Conservation (phyloP, 2,113 vertebrate species). For the Tricholaema leucomelas region DNA sequence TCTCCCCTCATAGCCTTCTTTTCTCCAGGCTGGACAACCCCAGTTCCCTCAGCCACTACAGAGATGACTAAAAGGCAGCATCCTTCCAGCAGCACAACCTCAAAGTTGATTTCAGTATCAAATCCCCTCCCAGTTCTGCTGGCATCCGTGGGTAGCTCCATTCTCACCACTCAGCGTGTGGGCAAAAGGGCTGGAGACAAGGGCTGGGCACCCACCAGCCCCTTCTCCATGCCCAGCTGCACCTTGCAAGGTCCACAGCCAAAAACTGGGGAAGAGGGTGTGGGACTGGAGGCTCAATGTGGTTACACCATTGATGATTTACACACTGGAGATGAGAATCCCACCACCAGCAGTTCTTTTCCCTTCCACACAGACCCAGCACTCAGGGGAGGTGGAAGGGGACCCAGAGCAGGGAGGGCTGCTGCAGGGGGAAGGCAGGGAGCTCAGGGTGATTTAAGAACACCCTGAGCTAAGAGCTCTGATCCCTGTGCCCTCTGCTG, state of each 20-base stretch:
- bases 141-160: background rate
- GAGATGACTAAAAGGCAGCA: background rate
- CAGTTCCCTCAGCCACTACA: no score
- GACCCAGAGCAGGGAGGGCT: background rate
- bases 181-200: background rate
- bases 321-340: background rate
- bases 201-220: background rate
- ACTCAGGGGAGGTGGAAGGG: background rate
- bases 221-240: background rate
- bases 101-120: background rate
- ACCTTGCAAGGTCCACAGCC: background rate
- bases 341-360: background rate
- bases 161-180: background rate
- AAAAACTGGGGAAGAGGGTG: background rate
- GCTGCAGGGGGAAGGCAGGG: background rate
- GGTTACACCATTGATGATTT: fast-evolving
- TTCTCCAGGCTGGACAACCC: no score
- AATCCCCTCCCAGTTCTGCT: fast-evolving
- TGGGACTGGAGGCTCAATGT: background rate
- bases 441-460: background rate
- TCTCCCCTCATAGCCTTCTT: no score
- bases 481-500: conserved; percentile 25
- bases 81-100: background rate
- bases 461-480: conserved; percentile 27
- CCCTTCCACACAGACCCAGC: fast-evolving